These are phyloP conservation scores for Columba janthina DNA, from an alignment of 2,113 vertebrate species.

Conservation along the genomic window DNA sequence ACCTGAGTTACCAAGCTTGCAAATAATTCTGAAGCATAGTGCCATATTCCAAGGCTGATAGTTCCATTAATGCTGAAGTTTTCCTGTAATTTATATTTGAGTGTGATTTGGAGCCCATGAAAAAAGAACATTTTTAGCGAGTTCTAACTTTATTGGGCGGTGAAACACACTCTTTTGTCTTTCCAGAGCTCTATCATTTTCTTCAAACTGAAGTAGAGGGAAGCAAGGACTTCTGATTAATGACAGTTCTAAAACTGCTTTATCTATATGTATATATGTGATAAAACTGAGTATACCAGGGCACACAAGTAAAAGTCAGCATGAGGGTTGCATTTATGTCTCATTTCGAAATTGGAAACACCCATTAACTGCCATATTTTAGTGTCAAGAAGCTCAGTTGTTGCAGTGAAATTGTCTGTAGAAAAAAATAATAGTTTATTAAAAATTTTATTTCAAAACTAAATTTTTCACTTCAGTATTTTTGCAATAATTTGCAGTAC, in stretches of 20 bases:
- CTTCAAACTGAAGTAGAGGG: neutral
- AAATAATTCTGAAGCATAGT: neutral
- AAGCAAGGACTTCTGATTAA: conserved; percentile 43
- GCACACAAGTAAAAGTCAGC: conserved; percentile 1
- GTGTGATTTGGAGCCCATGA: neutral
- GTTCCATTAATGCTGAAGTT: neutral
- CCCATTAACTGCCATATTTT: neutral
- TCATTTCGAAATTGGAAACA: neutral
- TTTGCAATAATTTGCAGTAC: neutral
- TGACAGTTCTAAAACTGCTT: conserved; percentile 22
- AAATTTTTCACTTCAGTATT: neutral
- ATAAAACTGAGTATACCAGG: neutral
- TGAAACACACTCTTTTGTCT: neutral
- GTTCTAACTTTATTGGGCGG: neutral
- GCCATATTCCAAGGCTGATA: neutral
- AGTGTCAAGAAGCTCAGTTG: conserved; percentile 3
- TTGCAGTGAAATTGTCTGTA: conserved; percentile 6
- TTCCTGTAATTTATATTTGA: neutral
- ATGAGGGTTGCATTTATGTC: neutral
- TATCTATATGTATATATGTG: neutral
- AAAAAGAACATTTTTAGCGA: neutral
- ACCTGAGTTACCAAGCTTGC: neutral
- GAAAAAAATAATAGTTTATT: neutral
- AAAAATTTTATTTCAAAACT: neutral
- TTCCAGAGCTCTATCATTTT: neutral